These are phyloP conservation scores for Scopus umbretta DNA, from an alignment of 2,113 vertebrate species.

Conservation along the genomic window DNA sequence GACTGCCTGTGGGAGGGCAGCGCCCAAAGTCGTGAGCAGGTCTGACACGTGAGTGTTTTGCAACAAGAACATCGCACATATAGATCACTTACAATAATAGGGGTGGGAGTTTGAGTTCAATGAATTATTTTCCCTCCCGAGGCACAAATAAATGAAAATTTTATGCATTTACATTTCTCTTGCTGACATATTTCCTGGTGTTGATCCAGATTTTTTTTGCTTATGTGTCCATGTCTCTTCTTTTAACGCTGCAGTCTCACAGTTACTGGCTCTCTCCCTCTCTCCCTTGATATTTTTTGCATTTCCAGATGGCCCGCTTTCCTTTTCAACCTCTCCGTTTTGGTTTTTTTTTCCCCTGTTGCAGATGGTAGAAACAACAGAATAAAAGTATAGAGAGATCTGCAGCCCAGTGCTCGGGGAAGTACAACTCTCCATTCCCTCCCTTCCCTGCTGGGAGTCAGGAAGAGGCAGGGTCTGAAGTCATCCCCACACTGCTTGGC, in stretches of 20 bases:
- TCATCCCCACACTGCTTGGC: not conserved
- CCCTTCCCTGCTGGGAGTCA: not conserved
- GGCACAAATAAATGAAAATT: conserved; percentile 7
- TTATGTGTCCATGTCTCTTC: not conserved
- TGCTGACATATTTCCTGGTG: not conserved
- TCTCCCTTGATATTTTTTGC: not conserved
- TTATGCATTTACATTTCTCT: not conserved
- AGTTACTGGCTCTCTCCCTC: not conserved
- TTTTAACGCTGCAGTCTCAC: not conserved
- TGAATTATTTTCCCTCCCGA: not conserved
- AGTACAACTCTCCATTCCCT: not conserved
- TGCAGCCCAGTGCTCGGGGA: not conserved
- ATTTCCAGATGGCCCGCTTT: not conserved
- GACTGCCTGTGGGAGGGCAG: not conserved
- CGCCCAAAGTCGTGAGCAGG: rapidly evolving
- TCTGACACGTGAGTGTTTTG: not conserved
- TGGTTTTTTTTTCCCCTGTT: rapidly evolving
- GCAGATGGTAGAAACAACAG: not conserved
- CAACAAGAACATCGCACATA: not conserved
- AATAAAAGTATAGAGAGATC: not conserved
- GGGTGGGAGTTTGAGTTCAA: not conserved
- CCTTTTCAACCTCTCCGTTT: not conserved
- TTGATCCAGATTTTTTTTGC: not conserved
- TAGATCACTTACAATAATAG: not conserved
- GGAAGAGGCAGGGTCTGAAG: not conserved